Conservation (phyloP, 2,113 vertebrate genomes). For the Meleagris gallopavo region DNA sequence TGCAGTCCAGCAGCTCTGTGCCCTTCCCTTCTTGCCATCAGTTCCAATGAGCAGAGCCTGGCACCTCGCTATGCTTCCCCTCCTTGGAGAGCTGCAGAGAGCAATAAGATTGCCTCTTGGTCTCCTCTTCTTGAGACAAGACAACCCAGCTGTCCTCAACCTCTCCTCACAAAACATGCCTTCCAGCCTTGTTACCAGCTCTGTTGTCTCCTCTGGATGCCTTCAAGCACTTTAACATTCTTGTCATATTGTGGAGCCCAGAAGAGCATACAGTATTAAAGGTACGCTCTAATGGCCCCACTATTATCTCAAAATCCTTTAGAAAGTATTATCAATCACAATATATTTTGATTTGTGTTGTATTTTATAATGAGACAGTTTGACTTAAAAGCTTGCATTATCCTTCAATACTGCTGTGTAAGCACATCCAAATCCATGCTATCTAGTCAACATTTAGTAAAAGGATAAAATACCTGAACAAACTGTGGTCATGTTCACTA, state of each 20-base stretch:
- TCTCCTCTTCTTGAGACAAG: too few species aligned
- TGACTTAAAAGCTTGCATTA: conserved; percentile 44
- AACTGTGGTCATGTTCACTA: not conserved
- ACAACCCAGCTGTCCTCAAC: too few species aligned
- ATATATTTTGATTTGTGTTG: not conserved
- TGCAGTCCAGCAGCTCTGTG: too few species aligned
- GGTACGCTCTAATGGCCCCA: not conserved
- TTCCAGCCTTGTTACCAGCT: too few species aligned
- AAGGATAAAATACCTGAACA: not conserved
- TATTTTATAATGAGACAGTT: not conserved
- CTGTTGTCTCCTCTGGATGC: not conserved
- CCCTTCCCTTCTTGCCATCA: too few species aligned
- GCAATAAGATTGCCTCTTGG: too few species aligned
- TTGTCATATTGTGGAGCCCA: not conserved
- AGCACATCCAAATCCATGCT: not conserved
- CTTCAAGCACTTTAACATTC: not conserved
- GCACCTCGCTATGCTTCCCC: too few species aligned
- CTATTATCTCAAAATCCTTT: not conserved
- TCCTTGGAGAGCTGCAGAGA: too few species aligned
- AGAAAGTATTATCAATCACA: not conserved
- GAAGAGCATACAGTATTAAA: not conserved
- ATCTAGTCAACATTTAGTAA: conserved; percentile 24
- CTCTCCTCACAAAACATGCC: too few species aligned
- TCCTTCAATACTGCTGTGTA: not conserved
- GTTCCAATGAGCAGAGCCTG: too few species aligned